These are phyloP conservation scores for Melolontha melolontha DNA, from an alignment of 2,888 invertebrate genomes.

Conservation along the genomic window DNA sequence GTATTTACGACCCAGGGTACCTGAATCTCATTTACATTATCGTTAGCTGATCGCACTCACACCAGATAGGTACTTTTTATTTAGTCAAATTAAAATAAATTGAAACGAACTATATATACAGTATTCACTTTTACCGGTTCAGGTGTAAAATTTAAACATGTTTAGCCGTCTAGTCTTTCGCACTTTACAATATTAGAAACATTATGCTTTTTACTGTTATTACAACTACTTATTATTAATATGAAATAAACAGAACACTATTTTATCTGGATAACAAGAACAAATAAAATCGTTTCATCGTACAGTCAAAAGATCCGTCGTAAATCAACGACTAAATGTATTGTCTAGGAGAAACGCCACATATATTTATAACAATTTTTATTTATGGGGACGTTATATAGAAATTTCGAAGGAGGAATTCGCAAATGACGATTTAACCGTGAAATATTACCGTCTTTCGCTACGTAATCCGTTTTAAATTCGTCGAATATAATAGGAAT, in stretches of 20 bases:
- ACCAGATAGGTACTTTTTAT: too few relatives aligned
- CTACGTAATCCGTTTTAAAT: conserved; percentile 37
- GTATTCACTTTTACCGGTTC: too few relatives aligned
- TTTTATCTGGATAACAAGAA: conserved; percentile 7
- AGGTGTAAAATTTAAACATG: too few relatives aligned
- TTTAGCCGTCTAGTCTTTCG: too few relatives aligned
- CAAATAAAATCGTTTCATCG: background rate
- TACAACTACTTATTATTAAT: too few relatives aligned
- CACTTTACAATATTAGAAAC: too few relatives aligned
- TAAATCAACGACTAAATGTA: conserved; percentile 37
- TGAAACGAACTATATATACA: too few relatives aligned
- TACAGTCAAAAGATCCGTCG: conserved; percentile 1
- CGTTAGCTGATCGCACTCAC: too few relatives aligned
- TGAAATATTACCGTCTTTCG: conserved; percentile 34
- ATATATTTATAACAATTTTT: conserved; percentile 36
- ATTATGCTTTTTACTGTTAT: too few relatives aligned
- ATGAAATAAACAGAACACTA: background rate
- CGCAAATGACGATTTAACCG: conserved; percentile 34
- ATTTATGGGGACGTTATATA: conserved; percentile 39
- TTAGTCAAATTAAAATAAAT: too few relatives aligned
- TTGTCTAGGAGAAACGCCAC: conserved; percentile 27
- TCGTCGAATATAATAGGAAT: conserved; percentile 32
- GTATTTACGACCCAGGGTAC: too few relatives aligned
- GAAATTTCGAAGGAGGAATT: conserved; percentile 32
- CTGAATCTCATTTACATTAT: too few relatives aligned